Conservation (phyloP, 2,888 invertebrate species). For the Eupithecia tripunctaria region DNA sequence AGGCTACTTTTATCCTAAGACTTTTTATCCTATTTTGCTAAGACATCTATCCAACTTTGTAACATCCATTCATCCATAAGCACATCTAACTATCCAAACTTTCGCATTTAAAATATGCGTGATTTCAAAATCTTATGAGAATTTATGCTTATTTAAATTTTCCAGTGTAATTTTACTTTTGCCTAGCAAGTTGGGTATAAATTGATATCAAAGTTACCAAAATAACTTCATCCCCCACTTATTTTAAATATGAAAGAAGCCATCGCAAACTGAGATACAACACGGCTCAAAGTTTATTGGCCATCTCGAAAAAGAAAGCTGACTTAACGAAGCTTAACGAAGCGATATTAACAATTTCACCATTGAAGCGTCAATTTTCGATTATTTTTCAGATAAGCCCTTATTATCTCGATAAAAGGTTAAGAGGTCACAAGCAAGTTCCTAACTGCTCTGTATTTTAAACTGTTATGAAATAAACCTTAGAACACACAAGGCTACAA, state of each 20-base stretch:
- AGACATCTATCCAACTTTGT: too few relatives aligned
- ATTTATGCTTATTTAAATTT: constrained; percentile 44
- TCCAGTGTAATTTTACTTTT: constrained; percentile 54
- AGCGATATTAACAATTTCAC: constrained; percentile 55
- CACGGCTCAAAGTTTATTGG: constrained; percentile 44
- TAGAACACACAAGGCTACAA: constrained; percentile 18
- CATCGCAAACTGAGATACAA: constrained; percentile 37
- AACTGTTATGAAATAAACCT: constrained; percentile 3
- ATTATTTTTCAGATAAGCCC: constrained; percentile 46
- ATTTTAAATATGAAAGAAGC: constrained; percentile 35
- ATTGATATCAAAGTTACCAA: constrained; percentile 45
- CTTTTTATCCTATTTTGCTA: too few relatives aligned
- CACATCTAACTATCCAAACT: too few relatives aligned
- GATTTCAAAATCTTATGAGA: neutral
- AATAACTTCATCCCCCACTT: constrained; percentile 40
- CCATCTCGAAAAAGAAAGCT: constrained; percentile 48
- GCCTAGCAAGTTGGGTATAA: constrained; percentile 51
- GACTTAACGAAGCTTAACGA: too few relatives aligned
- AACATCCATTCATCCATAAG: too few relatives aligned
- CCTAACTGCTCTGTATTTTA: neutral
- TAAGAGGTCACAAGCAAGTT: neutral
- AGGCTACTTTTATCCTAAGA: too few relatives aligned
- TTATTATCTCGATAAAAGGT: constrained; percentile 27
- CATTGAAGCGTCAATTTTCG: constrained; percentile 49
- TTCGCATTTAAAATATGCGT: neutral